These are phyloP conservation scores for Zoanthus solanderi DNA, from an alignment of 92 coral and sea anemone species.

Conservation along the genomic window DNA sequence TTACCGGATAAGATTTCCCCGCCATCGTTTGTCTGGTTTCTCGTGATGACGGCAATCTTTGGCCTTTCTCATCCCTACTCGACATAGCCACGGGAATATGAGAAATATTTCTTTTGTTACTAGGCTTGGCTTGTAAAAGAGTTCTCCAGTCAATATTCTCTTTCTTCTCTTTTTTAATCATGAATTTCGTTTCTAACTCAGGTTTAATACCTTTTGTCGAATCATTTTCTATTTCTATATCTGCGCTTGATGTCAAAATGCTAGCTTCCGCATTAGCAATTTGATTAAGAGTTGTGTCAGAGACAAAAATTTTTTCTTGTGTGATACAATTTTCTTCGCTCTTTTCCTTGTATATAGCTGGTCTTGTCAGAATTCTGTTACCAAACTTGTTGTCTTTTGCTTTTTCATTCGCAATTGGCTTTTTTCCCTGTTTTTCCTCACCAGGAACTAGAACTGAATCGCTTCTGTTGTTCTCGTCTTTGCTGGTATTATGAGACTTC, in stretches of 20 bases:
- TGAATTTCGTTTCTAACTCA: not conserved
- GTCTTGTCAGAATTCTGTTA: not conserved
- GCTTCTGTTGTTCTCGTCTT: not conserved
- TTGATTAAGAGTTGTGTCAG: not conserved
- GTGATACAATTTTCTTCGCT: not conserved
- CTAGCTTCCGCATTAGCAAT: not conserved
- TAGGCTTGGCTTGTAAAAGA: slow-evolving; percentile 27
- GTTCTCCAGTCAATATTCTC: slow-evolving; percentile 18
- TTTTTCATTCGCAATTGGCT: not conserved
- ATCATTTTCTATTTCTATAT: not conserved
- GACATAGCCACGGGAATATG: slow-evolving; percentile 13
- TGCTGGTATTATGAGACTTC: not conserved
- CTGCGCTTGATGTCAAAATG: not conserved
- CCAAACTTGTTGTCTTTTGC: not conserved
- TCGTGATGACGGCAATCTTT: not conserved
- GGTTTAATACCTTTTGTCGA: slow-evolving; percentile 3
- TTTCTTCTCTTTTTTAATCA: not conserved
- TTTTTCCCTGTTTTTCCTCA: not conserved
- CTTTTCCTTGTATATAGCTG: not conserved
- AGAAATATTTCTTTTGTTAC: slow-evolving; percentile 27
- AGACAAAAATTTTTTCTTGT: not conserved
- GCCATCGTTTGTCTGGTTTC: not conserved
- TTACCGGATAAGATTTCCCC: not conserved
- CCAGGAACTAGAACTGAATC: not conserved
- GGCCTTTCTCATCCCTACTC: not conserved